A percentile compares a stretch with the other conserved stretches of the same genome.
Conservation (phyloP, 2,888 invertebrate genomes). For the Eupithecia abbreviata region DNA sequence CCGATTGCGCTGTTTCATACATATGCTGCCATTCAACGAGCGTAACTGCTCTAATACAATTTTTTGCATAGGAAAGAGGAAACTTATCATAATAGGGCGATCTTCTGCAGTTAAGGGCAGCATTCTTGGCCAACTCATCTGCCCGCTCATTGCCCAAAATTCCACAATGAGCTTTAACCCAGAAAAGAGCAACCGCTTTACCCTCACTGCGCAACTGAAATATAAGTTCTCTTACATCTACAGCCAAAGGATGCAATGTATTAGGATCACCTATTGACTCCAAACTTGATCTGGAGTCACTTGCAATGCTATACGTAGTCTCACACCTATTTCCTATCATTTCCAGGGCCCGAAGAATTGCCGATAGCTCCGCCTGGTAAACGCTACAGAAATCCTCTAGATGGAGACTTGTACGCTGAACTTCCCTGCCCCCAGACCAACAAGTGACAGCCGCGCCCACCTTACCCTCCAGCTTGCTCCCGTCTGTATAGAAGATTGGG, state of each 20-base stretch:
- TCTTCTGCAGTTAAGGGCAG: neutral
- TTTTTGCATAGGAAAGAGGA: no score
- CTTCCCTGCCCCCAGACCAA: neutral
- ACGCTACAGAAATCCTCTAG: neutral
- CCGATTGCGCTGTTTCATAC: no score
- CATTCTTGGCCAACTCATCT: neutral
- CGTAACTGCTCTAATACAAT: no score
- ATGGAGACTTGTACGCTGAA: neutral
- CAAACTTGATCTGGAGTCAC: neutral
- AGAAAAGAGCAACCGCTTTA: neutral
- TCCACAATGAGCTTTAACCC: neutral
- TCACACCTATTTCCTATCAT: neutral
- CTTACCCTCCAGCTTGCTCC: neutral
- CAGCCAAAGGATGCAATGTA: neutral
- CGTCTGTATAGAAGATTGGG: neutral
- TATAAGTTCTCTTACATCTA: neutral
- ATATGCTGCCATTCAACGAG: no score
- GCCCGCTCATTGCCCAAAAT: neutral
- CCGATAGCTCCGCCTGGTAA: neutral
- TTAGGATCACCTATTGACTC: neutral
- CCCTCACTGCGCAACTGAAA: neutral
- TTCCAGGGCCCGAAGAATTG: neutral
- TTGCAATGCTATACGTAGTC: neutral
- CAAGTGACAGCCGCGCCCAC: neutral
- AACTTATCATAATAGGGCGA: neutral